Evolutionary conservation across 2,888 invertebrate species (phyloP), one percentile per base, ranked within the genome.

Genomic region (Meta bourneti): DNA sequence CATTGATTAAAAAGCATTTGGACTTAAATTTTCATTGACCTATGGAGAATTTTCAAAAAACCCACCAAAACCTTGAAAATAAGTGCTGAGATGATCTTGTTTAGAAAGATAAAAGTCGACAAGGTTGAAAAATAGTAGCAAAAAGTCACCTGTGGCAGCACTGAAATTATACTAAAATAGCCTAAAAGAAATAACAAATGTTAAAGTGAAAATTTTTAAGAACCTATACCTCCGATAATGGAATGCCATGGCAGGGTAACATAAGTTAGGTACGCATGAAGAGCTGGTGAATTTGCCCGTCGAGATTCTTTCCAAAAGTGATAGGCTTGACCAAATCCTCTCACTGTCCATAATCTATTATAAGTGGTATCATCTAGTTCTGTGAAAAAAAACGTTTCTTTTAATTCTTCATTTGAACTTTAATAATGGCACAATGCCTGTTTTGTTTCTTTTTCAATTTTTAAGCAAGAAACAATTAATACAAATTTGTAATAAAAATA

Each of bases 191-290:
- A 34, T 34, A 34, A 34, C 34, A 34, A 4, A 34, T 34, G 34
- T 34, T 34, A 4, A 34, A 34, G 34, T 34, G 34, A 6, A 61
- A 7, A 9, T 61, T 61, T 9, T 61, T 61, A 61, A 9, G 16
- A 61, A 4, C 61, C 61, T 61, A 72, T 92, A 95, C 95, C 98
- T 96, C 98, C 98, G 94, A 98, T 98, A 95, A 99, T 99, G 95
- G 97, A 97, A 97, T 98, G 98, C 99, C 99, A 99, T 80, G 99
- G 99, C 95, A 99, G 96, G 94, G 99, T 99, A 94, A 99, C 97
- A 96, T 99, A 99, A 16, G 99, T 99, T 94, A 99, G 96, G 96
- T 98, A 98, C 94, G 99, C 98, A 96, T 99, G 98, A 94, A 99
- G 96, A 88, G 99, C 98, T 19, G 95, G 95, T 93, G 98, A 98